Percentiles rank a stretch among this genome's conserved stretches.
Evolutionary conservation across 2,888 invertebrate species (phyloP).

Genomic region (Neoaliturus tenellus): DNA sequence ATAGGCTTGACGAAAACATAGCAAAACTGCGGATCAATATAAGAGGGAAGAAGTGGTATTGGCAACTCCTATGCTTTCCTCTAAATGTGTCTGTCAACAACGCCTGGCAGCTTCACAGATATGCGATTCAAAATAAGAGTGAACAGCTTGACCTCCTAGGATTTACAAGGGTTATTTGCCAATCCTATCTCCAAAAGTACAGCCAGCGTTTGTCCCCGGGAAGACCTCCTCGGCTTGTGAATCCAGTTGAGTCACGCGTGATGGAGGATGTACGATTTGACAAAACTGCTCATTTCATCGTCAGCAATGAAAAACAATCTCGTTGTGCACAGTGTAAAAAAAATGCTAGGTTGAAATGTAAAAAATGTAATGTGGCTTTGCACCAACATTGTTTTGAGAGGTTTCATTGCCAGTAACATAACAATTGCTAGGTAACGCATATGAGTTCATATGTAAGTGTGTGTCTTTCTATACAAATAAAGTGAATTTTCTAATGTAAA

Average conservation of each 20-base stretch:
- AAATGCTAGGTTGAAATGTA: constrained; percentile 36
- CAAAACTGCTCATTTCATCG: neutral
- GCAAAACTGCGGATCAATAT: neutral
- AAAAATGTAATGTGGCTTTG: neutral
- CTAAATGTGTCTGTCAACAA: constrained; percentile 38
- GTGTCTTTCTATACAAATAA: neutral
- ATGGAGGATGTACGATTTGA: constrained; percentile 26
- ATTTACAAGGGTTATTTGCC: constrained; percentile 29
- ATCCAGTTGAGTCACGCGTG: neutral
- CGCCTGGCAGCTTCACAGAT: constrained; percentile 27
- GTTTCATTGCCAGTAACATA: constrained; percentile 13
- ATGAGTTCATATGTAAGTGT: neutral
- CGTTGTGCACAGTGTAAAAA: constrained; percentile 38
- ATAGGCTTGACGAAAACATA: neutral
- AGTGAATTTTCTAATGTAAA: neutral
- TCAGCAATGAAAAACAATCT: constrained; percentile 39
- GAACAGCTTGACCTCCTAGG: constrained; percentile 15
- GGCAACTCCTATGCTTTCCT: constrained; percentile 28
- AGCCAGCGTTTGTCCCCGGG: neutral
- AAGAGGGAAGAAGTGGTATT: constrained; percentile 48
- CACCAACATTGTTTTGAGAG: neutral
- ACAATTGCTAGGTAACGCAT: neutral
- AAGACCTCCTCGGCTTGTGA: constrained; percentile 4
- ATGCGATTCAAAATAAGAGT: neutral
- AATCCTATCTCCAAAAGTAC: constrained; percentile 25